A percentile compares a stretch with the other conserved stretches of the same genome.
These are phyloP conservation scores for Cyanoliseus patagonus DNA, from an alignment of 2,113 vertebrate genomes.

Conservation along the genomic window DNA sequence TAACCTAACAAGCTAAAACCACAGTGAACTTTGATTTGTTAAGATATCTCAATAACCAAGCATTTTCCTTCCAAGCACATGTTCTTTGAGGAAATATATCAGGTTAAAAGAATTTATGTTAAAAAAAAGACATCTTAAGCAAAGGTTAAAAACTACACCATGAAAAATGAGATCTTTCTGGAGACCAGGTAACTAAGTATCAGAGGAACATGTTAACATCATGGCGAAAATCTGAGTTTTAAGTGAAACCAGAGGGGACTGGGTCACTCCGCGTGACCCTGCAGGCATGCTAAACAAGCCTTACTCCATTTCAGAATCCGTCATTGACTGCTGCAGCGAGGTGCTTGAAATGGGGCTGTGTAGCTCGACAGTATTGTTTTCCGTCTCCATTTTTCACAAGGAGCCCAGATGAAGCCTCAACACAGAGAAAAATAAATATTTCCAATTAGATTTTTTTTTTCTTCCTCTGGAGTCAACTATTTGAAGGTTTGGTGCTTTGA, in stretches of 20 bases:
- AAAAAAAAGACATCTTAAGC: slow-evolving; percentile 11
- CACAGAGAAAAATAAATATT: slow-evolving; percentile 33
- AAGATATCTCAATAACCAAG: background rate
- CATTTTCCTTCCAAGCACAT: background rate
- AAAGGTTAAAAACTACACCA: slow-evolving; percentile 48
- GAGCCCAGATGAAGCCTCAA: slow-evolving; percentile 31
- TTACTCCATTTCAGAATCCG: slow-evolving; percentile 45
- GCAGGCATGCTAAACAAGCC: slow-evolving; percentile 37
- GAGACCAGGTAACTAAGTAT: slow-evolving; percentile 47
- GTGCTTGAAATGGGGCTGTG: slow-evolving; percentile 61
- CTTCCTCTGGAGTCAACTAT: background rate
- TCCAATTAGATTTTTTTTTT: background rate
- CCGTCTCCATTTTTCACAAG: slow-evolving; percentile 39
- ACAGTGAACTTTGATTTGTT: background rate
- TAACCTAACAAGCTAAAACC: background rate
- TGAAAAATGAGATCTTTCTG: slow-evolving; percentile 53
- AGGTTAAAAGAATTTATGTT: slow-evolving; percentile 18
- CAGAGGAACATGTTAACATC: slow-evolving; percentile 45
- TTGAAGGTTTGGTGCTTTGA: slow-evolving; percentile 24
- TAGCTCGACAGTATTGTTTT: slow-evolving; percentile 36
- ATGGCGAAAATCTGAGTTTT: slow-evolving; percentile 44
- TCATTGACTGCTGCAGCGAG: slow-evolving; percentile 8
- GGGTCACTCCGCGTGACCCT: slow-evolving; percentile 57
- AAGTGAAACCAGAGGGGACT: slow-evolving; percentile 58
- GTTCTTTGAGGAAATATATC: background rate